Conservation (phyloP, 2,888 invertebrate species). For the Standfussiana lucernea region DNA sequence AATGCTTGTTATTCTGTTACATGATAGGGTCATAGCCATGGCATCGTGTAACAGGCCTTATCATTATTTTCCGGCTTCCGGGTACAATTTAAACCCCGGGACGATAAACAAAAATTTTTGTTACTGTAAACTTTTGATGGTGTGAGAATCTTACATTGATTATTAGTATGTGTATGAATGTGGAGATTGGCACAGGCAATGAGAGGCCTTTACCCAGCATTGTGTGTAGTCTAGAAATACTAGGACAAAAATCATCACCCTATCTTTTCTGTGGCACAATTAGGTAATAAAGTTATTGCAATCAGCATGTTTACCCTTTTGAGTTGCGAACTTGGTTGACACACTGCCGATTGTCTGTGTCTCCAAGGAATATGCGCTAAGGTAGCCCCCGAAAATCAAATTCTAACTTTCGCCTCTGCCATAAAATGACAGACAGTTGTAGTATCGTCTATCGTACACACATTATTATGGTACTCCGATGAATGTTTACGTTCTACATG, state of each 20-base stretch:
- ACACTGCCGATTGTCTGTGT: not conserved
- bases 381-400: not conserved
- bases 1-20: not conserved
- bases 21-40: slow-evolving; percentile 1
- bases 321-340: not conserved
- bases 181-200: not conserved
- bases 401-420: not conserved
- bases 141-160: not conserved
- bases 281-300: not conserved
- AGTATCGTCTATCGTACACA: slow-evolving; percentile 23
- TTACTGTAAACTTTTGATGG: not conserved
- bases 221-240: not conserved
- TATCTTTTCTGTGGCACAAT: not conserved
- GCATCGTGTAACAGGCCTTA: slow-evolving; percentile 32
- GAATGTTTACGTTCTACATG: slow-evolving; percentile 44
- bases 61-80: slow-evolving; percentile 31
- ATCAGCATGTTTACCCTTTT: not conserved
- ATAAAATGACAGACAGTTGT: not conserved
- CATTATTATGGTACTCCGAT: slow-evolving; percentile 31
- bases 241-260: not conserved
- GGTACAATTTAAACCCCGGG: not conserved
- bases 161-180: not conserved
- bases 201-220: not conserved
- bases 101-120: not conserved
- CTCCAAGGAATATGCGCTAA: not conserved